Percentiles rank a stretch among this genome's conserved stretches.
phyloP scores from a whole-genome alignment of 2,113 vertebrate species.

The Dolichotis patagonum region DNA sequence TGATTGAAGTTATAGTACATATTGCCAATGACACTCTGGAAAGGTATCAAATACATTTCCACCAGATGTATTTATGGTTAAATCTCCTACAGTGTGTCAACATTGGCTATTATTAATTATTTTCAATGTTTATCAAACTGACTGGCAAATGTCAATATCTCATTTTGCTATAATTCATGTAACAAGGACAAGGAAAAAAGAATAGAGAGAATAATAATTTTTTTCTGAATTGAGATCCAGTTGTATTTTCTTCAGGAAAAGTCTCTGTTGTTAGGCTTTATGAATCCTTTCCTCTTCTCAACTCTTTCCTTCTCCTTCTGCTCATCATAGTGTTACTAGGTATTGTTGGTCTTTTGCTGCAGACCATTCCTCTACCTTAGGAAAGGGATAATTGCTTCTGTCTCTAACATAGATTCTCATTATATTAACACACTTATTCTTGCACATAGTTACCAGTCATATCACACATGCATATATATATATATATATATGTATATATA shows the following conservation, averaged over 20 bases:
- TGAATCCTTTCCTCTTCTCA: neutral
- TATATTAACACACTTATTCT: neutral
- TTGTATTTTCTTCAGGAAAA: neutral
- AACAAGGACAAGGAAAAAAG: neutral
- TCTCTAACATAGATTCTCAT: neutral
- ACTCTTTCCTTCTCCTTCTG: too few relatives aligned
- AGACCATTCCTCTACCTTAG: neutral
- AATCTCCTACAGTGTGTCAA: neutral
- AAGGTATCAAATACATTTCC: neutral
- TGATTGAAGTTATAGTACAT: neutral
- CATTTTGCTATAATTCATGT: neutral
- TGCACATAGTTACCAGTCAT: neutral
- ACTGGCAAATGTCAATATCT: neutral
- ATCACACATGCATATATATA: neutral
- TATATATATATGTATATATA: too few relatives aligned
- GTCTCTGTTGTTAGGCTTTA: fast-evolving
- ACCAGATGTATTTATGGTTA: too few relatives aligned
- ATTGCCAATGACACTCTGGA: neutral
- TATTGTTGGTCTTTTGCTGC: neutral
- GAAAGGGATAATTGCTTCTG: neutral
- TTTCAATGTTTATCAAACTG: neutral
- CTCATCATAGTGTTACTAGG: neutral
- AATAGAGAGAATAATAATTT: neutral
- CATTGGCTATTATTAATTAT: neutral
- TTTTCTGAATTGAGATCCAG: neutral